Evolutionary conservation across 1,140 invertebrate genomes (phyloP).

Genomic region (Lasioglossum baleicum): DNA sequence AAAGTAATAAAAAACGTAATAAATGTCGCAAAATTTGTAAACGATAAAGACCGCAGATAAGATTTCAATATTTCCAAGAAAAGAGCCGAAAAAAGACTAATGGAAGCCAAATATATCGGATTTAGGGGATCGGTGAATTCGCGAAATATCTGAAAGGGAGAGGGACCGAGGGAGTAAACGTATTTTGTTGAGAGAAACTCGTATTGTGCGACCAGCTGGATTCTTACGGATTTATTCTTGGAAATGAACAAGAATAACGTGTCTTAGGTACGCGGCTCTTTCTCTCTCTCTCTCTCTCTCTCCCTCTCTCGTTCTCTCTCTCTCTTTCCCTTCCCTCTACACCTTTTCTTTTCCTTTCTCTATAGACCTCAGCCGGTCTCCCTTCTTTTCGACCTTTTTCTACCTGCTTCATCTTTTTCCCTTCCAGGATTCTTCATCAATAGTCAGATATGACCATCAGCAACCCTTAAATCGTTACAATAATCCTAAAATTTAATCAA

Average conservation of each 20-base stretch:
- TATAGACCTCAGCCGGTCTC: constrained; percentile 9
- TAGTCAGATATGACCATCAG: constrained; percentile 20
- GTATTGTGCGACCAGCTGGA: constrained; percentile 45
- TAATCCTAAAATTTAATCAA: not conserved
- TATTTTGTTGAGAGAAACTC: constrained; percentile 49
- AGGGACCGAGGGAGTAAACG: constrained; percentile 1
- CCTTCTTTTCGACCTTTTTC: not conserved
- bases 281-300: not conserved
- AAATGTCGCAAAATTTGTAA: not conserved
- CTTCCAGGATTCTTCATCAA: constrained; percentile 18
- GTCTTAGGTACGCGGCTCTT: constrained; percentile 43
- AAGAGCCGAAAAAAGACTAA: not conserved
- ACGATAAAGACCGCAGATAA: constrained; percentile 12
- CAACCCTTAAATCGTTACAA: not conserved
- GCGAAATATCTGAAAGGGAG: not conserved
- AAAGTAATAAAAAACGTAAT: not conserved
- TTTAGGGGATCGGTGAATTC: constrained; percentile 10
- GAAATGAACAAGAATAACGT: constrained; percentile 55
- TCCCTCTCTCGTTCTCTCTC: not conserved
- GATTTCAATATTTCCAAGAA: not conserved
- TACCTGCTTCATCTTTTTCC: not conserved
- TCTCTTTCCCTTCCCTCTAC: not conserved
- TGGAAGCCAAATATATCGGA: not conserved
- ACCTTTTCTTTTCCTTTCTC: not conserved
- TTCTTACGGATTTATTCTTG: constrained; percentile 57